Conservation (phyloP, 2,888 invertebrate genomes). For the Drosophila quinaria region DNA sequence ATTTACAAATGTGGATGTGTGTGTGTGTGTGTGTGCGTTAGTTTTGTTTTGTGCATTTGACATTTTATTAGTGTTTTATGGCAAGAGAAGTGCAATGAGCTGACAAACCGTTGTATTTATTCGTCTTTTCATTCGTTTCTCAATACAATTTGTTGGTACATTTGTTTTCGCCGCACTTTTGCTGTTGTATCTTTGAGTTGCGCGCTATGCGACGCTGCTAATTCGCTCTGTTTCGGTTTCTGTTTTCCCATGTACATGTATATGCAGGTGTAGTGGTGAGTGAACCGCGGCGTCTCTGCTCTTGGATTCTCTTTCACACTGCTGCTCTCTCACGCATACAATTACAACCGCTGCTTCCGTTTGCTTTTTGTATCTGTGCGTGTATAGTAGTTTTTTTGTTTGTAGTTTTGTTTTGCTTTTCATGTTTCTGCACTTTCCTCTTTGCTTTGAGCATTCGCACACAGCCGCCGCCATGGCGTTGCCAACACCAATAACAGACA, state of each 20-base stretch:
- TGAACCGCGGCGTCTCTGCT: conserved; percentile 16
- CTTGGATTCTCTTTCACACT: conserved; percentile 17
- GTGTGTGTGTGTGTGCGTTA: conserved; percentile 3
- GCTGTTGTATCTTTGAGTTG: conserved; percentile 30
- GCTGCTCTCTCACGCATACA: conserved; percentile 44
- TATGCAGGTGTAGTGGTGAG: conserved; percentile 71
- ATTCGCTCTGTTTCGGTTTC: conserved; percentile 58
- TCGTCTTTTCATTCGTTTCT: conserved; percentile 6
- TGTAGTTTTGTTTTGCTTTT: conserved; percentile 76
- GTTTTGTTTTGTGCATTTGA: conserved; percentile 18
- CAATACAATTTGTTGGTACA: conserved; percentile 21
- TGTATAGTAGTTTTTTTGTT: conserved; percentile 65
- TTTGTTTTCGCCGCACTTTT: conserved; percentile 42
- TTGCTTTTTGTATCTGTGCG: conserved; percentile 26
- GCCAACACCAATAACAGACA: conserved; percentile 48
- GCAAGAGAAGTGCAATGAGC: conserved; percentile 4
- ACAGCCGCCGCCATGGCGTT: conserved; percentile 46
- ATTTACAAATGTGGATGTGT: not conserved
- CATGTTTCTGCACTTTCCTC: conserved; percentile 59
- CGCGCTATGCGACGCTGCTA: conserved; percentile 37
- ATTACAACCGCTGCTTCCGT: conserved; percentile 47
- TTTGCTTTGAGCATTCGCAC: conserved; percentile 53
- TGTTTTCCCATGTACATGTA: conserved; percentile 22
- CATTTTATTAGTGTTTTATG: conserved; percentile 3
- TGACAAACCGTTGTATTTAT: not conserved